Conservation (phyloP, 2,797 vertebrate genomes). For the Diceros bicornis region DNA sequence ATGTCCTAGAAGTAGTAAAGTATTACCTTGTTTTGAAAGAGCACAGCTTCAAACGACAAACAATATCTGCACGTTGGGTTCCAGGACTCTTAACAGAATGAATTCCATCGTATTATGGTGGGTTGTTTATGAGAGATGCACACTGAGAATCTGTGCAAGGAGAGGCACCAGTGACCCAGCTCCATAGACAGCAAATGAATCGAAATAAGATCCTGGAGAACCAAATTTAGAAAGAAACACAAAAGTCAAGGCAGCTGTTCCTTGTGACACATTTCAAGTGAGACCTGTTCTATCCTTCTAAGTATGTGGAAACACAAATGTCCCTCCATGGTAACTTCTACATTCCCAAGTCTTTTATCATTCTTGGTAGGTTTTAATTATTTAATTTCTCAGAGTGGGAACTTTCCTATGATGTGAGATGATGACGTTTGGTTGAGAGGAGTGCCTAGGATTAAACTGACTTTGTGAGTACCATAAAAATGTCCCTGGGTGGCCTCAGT, state of each 20-base stretch:
- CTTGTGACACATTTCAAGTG: neutral
- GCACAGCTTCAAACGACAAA: neutral
- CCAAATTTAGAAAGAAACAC: neutral
- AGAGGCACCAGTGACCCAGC: neutral
- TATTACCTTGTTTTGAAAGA: neutral
- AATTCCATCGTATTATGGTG: neutral
- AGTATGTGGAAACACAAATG: neutral
- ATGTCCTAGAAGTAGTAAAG: neutral
- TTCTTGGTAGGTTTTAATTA: constrained; percentile 36
- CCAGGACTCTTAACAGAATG: neutral
- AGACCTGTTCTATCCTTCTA: neutral
- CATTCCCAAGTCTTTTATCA: neutral
- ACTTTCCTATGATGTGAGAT: neutral
- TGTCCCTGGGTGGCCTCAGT: neutral
- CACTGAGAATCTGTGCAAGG: neutral
- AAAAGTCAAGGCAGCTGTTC: neutral
- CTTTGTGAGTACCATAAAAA: neutral
- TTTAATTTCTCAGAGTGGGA: neutral
- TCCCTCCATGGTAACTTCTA: neutral
- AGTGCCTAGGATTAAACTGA: neutral
- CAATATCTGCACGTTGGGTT: neutral
- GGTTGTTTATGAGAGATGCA: neutral
- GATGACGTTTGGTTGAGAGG: neutral
- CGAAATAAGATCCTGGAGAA: neutral
- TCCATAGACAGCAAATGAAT: neutral